Evolutionary conservation across 92 coral and sea anemone species (phyloP).

Genomic region (Scolanthus callimorphus): DNA sequence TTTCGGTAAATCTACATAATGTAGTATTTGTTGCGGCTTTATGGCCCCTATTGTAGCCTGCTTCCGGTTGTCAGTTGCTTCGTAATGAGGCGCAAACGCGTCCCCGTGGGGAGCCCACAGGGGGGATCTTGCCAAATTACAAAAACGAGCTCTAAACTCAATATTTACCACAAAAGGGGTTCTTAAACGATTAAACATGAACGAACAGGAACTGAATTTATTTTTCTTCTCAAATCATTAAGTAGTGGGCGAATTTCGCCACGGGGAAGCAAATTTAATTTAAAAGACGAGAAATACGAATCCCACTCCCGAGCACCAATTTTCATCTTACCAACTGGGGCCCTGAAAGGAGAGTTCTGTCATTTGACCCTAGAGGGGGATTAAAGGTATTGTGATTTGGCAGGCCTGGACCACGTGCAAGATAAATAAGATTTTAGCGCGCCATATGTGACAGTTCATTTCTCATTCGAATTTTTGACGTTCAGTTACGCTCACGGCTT

Average conservation of each 20-base stretch:
- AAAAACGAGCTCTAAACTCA: not conserved
- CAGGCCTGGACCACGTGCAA: conserved; percentile 77
- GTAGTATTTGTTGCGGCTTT: conserved; percentile 12
- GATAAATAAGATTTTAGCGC: conserved; percentile 90
- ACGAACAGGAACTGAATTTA: not conserved
- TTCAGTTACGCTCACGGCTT: conserved; percentile 77
- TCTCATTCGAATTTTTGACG: conserved; percentile 97
- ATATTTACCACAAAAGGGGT: not conserved
- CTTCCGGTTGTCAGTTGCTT: conserved; percentile 28
- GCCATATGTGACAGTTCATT: conserved; percentile 97
- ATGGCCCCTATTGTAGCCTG: conserved; percentile 8
- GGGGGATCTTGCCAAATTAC: not conserved
- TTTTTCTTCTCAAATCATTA: not conserved
- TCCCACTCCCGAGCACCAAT: too few relatives aligned
- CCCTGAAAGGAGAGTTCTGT: not conserved
- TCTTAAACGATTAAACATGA: not conserved
- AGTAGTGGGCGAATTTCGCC: not conserved
- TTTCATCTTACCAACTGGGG: too few relatives aligned
- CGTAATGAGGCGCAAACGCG: conserved; percentile 10
- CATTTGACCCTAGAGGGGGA: conserved; percentile 43
- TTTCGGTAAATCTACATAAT: conserved; percentile 26
- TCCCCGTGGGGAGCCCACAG: not conserved
- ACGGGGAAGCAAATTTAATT: not conserved
- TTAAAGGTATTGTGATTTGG: conserved; percentile 33
- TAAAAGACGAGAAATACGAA: too few relatives aligned